Conservation (phyloP, 2,888 invertebrate species). For the Drosophila antonietae region DNA sequence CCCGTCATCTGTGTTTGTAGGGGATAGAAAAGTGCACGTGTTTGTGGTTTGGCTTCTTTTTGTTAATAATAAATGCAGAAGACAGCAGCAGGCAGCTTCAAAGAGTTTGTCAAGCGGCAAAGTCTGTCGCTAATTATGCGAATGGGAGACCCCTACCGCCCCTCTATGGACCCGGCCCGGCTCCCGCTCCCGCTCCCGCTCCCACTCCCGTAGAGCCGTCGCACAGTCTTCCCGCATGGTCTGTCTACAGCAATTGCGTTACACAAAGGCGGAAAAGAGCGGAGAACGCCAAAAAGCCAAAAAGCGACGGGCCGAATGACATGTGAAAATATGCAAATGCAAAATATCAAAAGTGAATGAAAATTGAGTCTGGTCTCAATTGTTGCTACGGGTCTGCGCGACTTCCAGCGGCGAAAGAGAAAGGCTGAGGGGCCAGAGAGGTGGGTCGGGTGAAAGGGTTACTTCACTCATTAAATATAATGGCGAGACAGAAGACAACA, state of each 20-base stretch:
- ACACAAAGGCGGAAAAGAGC: conserved; percentile 67
- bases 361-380: conserved; percentile 53
- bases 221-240: conserved; percentile 61
- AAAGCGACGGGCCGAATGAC: conserved; percentile 70
- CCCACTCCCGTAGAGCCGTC: not conserved
- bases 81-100: conserved; percentile 64
- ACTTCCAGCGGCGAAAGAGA: not conserved
- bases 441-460: conserved; percentile 14
- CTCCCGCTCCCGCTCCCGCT: too few species aligned
- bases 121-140: conserved; percentile 81
- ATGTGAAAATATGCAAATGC: conserved; percentile 80
- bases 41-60: conserved; percentile 52
- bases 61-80: conserved; percentile 30
- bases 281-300: conserved; percentile 70
- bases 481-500: conserved; percentile 63
- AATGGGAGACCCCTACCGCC: conserved; percentile 11
- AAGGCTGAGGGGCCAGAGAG: not conserved
- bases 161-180: not conserved
- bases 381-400: conserved; percentile 30
- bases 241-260: conserved; percentile 68
- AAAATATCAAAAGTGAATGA: conserved; percentile 75
- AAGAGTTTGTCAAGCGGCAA: conserved; percentile 80
- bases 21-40: conserved; percentile 59
- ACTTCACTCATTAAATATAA: conserved; percentile 66
- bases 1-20: not conserved